Conservation (phyloP, 2,888 invertebrate species). For the Watsonalla cultraria region DNA sequence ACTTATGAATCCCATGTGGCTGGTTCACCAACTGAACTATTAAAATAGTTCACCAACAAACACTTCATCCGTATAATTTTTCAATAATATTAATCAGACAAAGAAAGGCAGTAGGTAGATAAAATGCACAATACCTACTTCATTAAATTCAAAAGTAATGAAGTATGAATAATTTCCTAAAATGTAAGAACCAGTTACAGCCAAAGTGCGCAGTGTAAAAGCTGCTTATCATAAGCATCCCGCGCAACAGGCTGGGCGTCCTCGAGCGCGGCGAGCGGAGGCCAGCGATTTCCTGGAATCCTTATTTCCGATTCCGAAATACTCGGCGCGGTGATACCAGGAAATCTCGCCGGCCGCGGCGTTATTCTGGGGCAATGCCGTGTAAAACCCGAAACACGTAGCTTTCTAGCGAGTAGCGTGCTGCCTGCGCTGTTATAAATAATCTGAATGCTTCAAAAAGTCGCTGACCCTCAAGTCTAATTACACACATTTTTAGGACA, state of each 20-base stretch:
- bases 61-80: no score
- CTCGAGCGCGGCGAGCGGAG: conserved; percentile 45
- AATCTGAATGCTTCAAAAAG: conserved; percentile 65
- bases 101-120: no score
- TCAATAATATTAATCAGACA: no score
- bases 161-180: background rate
- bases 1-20: no score
- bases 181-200: background rate
- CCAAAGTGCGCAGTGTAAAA: background rate
- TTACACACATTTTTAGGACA: conserved; percentile 42
- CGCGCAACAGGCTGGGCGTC: conserved; percentile 20
- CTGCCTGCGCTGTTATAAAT: conserved; percentile 64
- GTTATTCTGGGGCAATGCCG: conserved; percentile 72
- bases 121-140: no score
- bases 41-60: no score
- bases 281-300: conserved; percentile 70
- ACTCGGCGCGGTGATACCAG: conserved; percentile 63
- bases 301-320: conserved; percentile 76
- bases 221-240: background rate
- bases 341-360: conserved; percentile 61
- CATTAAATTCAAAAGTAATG: no score
- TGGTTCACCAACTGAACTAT: no score
- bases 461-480: conserved; percentile 53
- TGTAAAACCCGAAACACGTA: conserved; percentile 68
- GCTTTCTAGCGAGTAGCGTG: conserved; percentile 66